A percentile compares a stretch with the other conserved stretches of the same genome.
These are phyloP conservation scores for Trematocara macrostoma DNA, from an alignment of 2,113 vertebrate genomes.

Conservation along the genomic window DNA sequence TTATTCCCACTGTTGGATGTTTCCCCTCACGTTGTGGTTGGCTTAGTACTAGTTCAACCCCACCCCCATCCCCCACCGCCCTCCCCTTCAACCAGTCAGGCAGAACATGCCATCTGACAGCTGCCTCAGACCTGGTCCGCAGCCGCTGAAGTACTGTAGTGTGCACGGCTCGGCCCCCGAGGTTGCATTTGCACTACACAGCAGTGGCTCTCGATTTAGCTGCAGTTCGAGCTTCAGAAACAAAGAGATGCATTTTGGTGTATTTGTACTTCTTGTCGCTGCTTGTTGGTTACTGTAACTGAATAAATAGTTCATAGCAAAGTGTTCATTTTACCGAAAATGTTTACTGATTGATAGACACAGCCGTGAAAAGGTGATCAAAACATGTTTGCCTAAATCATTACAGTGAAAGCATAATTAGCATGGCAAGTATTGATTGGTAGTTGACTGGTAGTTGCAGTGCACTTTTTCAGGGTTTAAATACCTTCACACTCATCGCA, in stretches of 20 bases:
- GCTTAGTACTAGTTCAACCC: background rate
- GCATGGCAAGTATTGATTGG: background rate
- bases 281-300: background rate
- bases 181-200: slow-evolving; percentile 43
- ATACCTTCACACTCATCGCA: background rate
- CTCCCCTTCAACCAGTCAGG: slow-evolving; percentile 5
- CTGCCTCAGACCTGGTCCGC: background rate
- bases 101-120: slow-evolving; percentile 32
- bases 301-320: background rate
- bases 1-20: background rate
- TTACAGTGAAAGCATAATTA: background rate
- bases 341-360: slow-evolving; percentile 51
- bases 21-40: background rate
- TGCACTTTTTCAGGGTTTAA: background rate
- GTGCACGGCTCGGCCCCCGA: background rate
- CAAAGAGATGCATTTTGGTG: slow-evolving; percentile 2
- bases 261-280: background rate
- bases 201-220: background rate
- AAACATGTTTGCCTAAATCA: background rate
- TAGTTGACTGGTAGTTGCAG: background rate
- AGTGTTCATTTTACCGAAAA: slow-evolving; percentile 12
- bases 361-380: background rate
- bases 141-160: background rate
- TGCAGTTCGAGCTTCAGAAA: background rate
- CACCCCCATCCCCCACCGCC: background rate